Evolutionary conservation across 2,888 invertebrate genomes (phyloP), one percentile per base, ranked within the genome.

Genomic region (Cybosia mesomella): DNA sequence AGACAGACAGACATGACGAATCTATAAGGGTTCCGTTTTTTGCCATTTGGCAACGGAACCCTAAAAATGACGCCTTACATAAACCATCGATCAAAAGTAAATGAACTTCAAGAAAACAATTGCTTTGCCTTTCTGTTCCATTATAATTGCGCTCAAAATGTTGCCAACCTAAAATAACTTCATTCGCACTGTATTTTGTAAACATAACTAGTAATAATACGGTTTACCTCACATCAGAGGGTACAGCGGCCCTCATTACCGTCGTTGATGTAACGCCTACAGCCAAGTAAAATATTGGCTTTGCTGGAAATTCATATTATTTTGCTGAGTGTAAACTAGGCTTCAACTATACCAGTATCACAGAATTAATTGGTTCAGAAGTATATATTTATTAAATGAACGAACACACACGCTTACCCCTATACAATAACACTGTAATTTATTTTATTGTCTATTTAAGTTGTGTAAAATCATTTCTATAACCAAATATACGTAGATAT

Each of bases 191-290:
- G 9, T 34, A 49, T 22, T n/a, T 58, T 34, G 49, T 53, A 53
- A 34, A 49, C 21, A 58, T 43, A 39, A 58, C 28, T 61, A 8
- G 18, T 60, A 53, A 28, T 21, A 49, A 58, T 32, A 53, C 28
- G 13, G 32, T 49, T 49, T 24, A 15, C 15, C 15, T n/a, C 15
- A 60, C n/a, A 39, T 43, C 43, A n/a, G 28, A 28, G n/a, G 49
- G 66, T 60, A 36, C 24, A 60, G 43, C n/a, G 36, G 36, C 67
- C 32, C 28, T 69, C 64, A 77, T 76, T 74, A 63, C 34, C 34
- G 66, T 66, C 34, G 66, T 66, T 62, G 62, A 61, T 61, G 64
- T 63, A 68, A 63, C 68, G 72, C 67, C 66, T 53, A 54, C 49
- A 63, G 67, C 49, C 54, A 75, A 70, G 58, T 58, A 58, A 66